Percentiles rank a stretch among this genome's conserved stretches.
Evolutionary conservation across 2,797 vertebrate species (phyloP).

Genomic region (Melopsittacus undulatus): DNA sequence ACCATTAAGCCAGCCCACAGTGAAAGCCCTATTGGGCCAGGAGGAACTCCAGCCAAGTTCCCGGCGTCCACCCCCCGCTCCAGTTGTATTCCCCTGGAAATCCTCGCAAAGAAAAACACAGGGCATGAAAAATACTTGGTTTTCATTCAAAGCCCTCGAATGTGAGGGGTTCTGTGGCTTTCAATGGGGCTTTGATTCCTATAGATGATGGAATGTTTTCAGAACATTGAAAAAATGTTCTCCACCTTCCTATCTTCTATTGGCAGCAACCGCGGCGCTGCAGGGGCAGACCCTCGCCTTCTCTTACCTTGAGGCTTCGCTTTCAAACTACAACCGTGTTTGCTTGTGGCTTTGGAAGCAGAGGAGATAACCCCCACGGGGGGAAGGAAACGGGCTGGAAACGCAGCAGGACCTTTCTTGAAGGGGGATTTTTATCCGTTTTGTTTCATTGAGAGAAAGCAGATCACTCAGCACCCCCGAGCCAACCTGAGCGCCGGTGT

Average conservation of each 20-base stretch:
- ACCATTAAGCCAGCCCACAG: not conserved
- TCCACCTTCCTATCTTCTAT: constrained; percentile 62
- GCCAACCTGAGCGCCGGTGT: not conserved
- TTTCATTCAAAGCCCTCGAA: constrained; percentile 71
- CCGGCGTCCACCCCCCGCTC: not conserved
- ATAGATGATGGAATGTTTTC: constrained; percentile 72
- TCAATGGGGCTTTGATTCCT: constrained; percentile 79
- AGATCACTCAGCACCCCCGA: not conserved
- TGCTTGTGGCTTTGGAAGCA: constrained; percentile 60
- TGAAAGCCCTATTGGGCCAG: constrained; percentile 19
- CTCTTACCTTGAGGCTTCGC: constrained; percentile 56
- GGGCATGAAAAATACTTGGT: constrained; percentile 64
- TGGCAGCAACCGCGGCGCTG: not conserved
- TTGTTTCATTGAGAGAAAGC: not conserved
- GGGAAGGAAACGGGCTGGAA: not conserved
- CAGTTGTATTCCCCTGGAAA: constrained; percentile 63
- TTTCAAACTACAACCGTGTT: constrained; percentile 42
- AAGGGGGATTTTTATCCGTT: not conserved
- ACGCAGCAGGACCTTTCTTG: not conserved
- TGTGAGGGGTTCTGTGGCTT: constrained; percentile 68
- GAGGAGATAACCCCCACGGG: not conserved
- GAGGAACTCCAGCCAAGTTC: constrained; percentile 26
- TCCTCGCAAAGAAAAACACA: constrained; percentile 62
- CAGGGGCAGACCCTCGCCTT: not conserved
- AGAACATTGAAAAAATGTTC: constrained; percentile 66